Base-by-base conservation (phyloP, 2,113 vertebrate species). In the Aegotheles bennettii region DNA sequence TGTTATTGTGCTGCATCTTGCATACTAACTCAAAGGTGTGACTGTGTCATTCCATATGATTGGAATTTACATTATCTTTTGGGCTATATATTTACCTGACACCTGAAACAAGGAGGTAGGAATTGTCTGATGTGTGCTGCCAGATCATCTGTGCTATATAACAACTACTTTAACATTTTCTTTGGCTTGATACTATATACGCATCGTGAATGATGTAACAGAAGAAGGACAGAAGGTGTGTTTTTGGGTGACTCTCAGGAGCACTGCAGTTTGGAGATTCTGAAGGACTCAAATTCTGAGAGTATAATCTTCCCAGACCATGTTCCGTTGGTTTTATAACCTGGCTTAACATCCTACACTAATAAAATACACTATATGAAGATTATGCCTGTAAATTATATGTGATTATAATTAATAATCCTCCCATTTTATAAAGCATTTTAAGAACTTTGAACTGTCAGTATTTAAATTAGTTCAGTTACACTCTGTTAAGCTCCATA, bases 341-440 rank as follows among this genome's bases (percentile, higher is more conserved):
- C 51, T 71, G 76, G 7, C 0, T 97, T 94, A 93, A 68, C 60
- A 87, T 48, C 19, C 16, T 89, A 93, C 85, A 92, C 76, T 89
- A 90, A 90, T 80, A 86, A 92, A 94, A 84, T 51, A 33, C 13
- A 81, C 38, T 88, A 38, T 80, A 11, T 82, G 65, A 83, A 89
- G 73, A 87, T 95, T 94, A 92, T 78, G 74, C 45, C 36, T 94
- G 60, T n/a, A 95, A 94, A 94, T 95, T 75, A 87, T 51, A 89
- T 87, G 83, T 90, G 83, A 92, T 96, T 97, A 95, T 93, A 90
- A 92, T 93, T 93, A 96, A 86, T 94, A 94, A 93, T 96, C 93
- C 20, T 87, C 60, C 42, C 15, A 65, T 84, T 89, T 93, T 86
- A 81, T 84, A 93, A 13, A 71, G 9, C 31, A 75, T 88, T 96